Evolutionary conservation across 2,113 vertebrate genomes (phyloP), one percentile per base, ranked within the genome.

Genomic region (Cranoglanis bouderius): DNA sequence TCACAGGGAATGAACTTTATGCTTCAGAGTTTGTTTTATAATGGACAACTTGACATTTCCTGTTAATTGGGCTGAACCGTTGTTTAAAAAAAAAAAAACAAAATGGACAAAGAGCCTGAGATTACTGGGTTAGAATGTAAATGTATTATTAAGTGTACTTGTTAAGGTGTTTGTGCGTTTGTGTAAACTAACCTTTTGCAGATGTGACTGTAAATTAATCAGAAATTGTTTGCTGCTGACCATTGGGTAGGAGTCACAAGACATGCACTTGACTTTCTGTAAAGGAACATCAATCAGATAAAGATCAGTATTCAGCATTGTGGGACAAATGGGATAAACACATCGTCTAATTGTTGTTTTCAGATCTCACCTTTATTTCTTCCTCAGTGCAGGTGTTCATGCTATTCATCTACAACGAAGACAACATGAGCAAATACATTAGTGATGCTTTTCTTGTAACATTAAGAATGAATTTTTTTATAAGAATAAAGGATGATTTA

Each of bases 171-270:
- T 21, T 26, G 29, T 49, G 9, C 51, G 24, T 75, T 74, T 26
- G 29, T 74, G 8, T 55, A 26, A 83, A 88, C 89, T 43, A n/a
- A 95, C 95, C 93, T 24, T 93, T 84, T 95, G 91, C 85, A 96
- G 80, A 6, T 94, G 82, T 63, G 88, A 80, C 80, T 86, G 6
- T 46, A 96, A 89, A 49, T 93, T 89, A 26, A 53, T 1, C 26
- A 95, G 40, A 65, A 95, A 96, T 35, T 70, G 85, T 0, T 1
- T 6, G 14, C 40, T 80, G 9, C 46, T 84, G 32, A 70, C 88
- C 88, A 75, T 89, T 0, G 92, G 92, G 81, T 95, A 90, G 0
- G 89, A 88, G 1, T 49, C 0, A 21, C 94, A 96, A 6, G 24
- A 1, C 84, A 40, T 72, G 89, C 94, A 95, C 6, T 12, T 2